Percentiles rank a stretch among this genome's conserved stretches.
Conservation (phyloP, 2,888 invertebrate species). For the Tenodera sinensis region DNA sequence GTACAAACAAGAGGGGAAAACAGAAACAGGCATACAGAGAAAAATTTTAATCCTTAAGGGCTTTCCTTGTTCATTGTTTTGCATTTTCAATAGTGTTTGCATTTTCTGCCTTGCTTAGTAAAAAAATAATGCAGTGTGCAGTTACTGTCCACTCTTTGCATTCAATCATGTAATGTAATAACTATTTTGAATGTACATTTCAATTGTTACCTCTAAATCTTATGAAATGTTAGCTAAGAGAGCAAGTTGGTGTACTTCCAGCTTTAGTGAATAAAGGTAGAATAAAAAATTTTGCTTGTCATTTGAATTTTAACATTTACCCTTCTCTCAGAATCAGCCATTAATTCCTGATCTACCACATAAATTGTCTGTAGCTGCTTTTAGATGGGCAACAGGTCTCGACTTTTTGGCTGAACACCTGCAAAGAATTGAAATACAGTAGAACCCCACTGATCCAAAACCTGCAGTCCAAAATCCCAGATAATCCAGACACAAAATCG, state of each 20-base stretch:
- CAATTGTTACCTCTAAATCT: slow-evolving; percentile 11
- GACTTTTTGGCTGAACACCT: too few species aligned
- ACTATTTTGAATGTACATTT: slow-evolving; percentile 17
- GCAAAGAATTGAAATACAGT: too few species aligned
- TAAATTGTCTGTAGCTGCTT: too few species aligned
- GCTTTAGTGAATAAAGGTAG: slow-evolving; percentile 9
- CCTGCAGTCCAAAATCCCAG: too few species aligned
- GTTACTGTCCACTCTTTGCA: not conserved
- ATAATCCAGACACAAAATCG: too few species aligned
- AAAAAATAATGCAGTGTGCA: not conserved
- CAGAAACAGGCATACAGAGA: not conserved
- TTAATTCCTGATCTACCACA: too few species aligned
- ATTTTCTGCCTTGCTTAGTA: not conserved
- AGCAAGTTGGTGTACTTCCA: slow-evolving; percentile 2
- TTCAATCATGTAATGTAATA: not conserved
- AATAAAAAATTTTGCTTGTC: not conserved
- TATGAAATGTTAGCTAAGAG: slow-evolving; percentile 11
- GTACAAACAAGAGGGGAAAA: not conserved
- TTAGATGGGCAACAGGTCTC: too few species aligned
- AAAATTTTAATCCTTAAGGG: not conserved
- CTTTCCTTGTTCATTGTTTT: slow-evolving; percentile 15
- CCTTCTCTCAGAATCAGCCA: not conserved
- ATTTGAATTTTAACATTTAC: not conserved
- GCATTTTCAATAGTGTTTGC: not conserved
- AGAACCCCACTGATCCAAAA: too few species aligned